phyloP scores from a whole-genome alignment of 2,113 vertebrate species.

The Orthonyx spaldingii region DNA sequence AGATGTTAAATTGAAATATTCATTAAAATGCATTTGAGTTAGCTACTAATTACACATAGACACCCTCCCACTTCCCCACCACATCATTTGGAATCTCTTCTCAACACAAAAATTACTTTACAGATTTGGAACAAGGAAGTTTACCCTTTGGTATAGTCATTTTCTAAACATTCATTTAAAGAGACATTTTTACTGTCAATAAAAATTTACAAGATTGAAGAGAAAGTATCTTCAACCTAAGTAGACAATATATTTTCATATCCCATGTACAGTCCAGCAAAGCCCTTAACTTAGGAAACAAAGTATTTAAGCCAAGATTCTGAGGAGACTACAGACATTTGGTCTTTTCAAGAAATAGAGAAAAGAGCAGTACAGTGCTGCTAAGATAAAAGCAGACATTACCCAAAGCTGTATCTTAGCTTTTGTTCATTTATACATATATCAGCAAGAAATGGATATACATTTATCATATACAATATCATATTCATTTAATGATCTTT shows the following conservation, averaged over 20 bases:
- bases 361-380: neutral
- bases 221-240: neutral
- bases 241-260: neutral
- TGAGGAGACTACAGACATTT: neutral
- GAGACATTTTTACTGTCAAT: neutral
- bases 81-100: neutral
- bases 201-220: neutral
- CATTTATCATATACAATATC: neutral
- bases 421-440: neutral
- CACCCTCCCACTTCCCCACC: neutral
- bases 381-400: neutral
- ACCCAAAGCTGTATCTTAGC: neutral
- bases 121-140: neutral
- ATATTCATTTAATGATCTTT: neutral
- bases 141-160: neutral
- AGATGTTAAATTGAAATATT: neutral
- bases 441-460: neutral
- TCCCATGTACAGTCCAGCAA: neutral
- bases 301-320: neutral
- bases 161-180: neutral
- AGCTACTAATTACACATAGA: neutral
- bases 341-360: neutral
- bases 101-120: neutral
- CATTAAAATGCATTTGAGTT: neutral
- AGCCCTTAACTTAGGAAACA: neutral